Evolutionary conservation across 92 coral and sea anemone genomes (phyloP), one percentile per base, ranked within the genome.

Genomic region (Parazoanthus swiftii): DNA sequence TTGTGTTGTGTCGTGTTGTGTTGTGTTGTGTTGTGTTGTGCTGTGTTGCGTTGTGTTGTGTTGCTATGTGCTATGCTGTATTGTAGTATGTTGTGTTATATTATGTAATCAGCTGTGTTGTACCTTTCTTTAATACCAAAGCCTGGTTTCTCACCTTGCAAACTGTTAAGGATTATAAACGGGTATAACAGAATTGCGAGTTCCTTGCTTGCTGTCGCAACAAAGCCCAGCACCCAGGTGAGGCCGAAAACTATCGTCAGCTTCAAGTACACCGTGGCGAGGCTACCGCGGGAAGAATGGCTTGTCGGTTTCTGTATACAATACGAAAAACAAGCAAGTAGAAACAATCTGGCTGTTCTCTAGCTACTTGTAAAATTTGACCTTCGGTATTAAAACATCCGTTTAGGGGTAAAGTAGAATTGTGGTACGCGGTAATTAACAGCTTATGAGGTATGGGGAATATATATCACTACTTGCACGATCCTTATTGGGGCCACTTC

Each of bases 261-360:
- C 63, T 44, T 77, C 35, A 77, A 29, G 81, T 77, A 77, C 16
- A 44, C 81, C 65, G n/a, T 29, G 18, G 35, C 65, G n/a, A 77
- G 81, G 81, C 65, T 48, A 26, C 81, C 81, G 43, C 81, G 81
- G 2, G 81, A 77, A 7, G 81, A 77, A 14, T 77, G 63, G 38
- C 81, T 46, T 21, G 65, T 6, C 6, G 65, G 63, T 25, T 44
- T 77, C 59, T 77, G 63, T 20, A 9, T 8, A 4, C 5, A 21
- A 67, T 67, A 26, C 0, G 26, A 48, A 1, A 43, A 48, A 20
- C 13, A 23, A 46, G 23, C 18, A 26, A 42, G 44, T n/a, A 39
- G 18, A 9, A 29, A 74, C 0, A 77, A 18, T 18, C 9, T 10
- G 1, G 1, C 26, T 3, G 26, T 21, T 0, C 35, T 70, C n/a